A percentile compares a stretch with the other conserved stretches of the same genome.
phyloP scores from a whole-genome alignment of 2,113 vertebrate species.

The Saimiri boliviensis region DNA sequence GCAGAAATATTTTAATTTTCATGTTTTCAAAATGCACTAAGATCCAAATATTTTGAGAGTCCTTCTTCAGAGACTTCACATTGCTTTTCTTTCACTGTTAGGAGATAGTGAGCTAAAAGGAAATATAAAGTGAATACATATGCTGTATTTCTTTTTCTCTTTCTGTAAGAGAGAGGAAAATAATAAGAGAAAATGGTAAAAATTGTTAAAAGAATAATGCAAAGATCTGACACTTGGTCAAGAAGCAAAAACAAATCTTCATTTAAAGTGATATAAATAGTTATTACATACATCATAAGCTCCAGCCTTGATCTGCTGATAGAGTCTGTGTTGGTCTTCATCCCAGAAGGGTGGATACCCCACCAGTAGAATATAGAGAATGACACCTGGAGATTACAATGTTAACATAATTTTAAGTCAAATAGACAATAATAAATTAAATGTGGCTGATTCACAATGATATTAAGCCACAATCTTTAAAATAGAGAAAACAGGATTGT shows the following conservation, averaged over 20 bases:
- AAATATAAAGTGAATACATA: conserved; percentile 22
- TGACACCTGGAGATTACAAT: conserved; percentile 89
- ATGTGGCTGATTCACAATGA: not conserved
- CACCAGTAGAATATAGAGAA: conserved; percentile 98
- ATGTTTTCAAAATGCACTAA: not conserved
- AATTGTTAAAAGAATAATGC: not conserved
- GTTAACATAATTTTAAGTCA: conserved; percentile 1
- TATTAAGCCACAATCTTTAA: not conserved
- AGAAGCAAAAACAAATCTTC: not conserved
- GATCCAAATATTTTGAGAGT: not conserved
- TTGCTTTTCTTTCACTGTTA: not conserved
- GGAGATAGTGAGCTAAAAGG: not conserved
- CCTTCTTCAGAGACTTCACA: conserved; percentile 5
- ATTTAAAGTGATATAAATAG: not conserved
- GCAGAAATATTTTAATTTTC: not conserved
- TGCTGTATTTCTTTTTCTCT: not conserved
- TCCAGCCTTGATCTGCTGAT: conserved; percentile 98
- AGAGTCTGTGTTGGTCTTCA: conserved; percentile 98
- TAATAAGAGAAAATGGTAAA: not conserved
- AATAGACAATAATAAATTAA: not conserved
- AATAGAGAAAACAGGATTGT: not conserved
- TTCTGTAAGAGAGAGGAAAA: not conserved
- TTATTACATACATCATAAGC: conserved; percentile 93
- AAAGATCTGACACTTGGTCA: not conserved
- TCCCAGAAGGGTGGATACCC: conserved; percentile 99